Evolutionary conservation across 2,113 vertebrate genomes (phyloP).

Genomic region (Sphyrna mokarran): DNA sequence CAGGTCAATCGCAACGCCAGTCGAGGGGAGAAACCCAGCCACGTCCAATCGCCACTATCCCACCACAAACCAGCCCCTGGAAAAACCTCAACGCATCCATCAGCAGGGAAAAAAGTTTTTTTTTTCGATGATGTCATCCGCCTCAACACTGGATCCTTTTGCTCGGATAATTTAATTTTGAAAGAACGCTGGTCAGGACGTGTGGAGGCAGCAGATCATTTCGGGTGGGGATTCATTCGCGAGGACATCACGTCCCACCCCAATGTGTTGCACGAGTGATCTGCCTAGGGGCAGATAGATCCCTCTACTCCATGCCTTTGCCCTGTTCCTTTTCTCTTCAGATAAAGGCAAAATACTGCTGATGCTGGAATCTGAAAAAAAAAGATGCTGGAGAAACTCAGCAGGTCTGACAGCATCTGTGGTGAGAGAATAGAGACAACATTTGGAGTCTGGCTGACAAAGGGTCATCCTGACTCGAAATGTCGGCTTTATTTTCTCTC

Average conservation of each 20-base stretch:
- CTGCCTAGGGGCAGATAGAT: too few relatives aligned
- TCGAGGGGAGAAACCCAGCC: not conserved
- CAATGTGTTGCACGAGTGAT: not conserved
- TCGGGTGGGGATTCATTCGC: not conserved
- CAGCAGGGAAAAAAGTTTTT: not conserved
- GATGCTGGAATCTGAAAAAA: too few relatives aligned
- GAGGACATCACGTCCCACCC: not conserved
- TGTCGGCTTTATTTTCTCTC: too few relatives aligned
- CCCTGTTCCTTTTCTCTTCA: not conserved
- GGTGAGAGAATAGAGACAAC: too few relatives aligned
- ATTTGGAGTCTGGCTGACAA: too few relatives aligned
- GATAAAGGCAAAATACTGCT: too few relatives aligned
- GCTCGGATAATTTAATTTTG: not conserved
- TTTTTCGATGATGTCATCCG: not conserved
- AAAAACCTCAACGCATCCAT: not conserved
- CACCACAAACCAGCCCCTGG: too few relatives aligned
- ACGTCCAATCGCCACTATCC: not conserved
- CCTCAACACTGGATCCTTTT: not conserved
- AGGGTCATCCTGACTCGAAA: too few relatives aligned
- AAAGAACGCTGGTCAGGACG: not conserved
- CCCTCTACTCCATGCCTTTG: not conserved
- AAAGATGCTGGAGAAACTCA: too few relatives aligned
- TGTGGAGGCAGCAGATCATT: not conserved
- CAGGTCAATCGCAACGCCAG: not conserved
- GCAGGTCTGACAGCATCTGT: too few relatives aligned